Conservation (phyloP, 1,140 invertebrate genomes). For the Camponotus vicinus region DNA sequence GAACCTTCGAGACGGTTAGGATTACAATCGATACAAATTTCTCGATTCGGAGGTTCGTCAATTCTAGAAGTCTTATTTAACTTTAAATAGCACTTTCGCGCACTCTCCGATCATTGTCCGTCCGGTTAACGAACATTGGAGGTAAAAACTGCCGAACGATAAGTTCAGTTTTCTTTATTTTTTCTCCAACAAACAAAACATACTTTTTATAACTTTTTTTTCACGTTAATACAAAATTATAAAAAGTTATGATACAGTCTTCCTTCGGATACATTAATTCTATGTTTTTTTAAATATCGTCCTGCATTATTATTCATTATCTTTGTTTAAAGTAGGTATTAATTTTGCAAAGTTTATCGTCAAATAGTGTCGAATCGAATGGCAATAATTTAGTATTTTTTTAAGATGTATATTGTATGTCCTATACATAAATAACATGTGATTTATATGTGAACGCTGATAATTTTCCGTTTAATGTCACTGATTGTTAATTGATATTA, state of each 20-base stretch:
- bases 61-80: conserved; percentile 53
- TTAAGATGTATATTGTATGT: conserved; percentile 59
- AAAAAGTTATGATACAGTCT: conserved; percentile 75
- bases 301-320: conserved; percentile 53
- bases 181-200: conserved; percentile 35
- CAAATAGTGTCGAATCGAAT: conserved; percentile 21
- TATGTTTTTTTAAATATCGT: conserved; percentile 19
- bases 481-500: conserved; percentile 6
- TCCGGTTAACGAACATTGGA: conserved; percentile 18
- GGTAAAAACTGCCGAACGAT: neutral
- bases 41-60: conserved; percentile 67
- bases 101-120: conserved; percentile 21
- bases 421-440: conserved; percentile 72
- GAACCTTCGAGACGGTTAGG: conserved; percentile 58
- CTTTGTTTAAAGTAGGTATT: conserved; percentile 19
- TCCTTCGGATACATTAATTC: conserved; percentile 14
- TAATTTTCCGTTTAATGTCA: conserved; percentile 39
- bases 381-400: conserved; percentile 40
- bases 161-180: neutral
- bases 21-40: conserved; percentile 69
- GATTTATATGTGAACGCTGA: conserved; percentile 71
- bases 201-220: neutral
- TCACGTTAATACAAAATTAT: conserved; percentile 73
- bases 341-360: conserved; percentile 22
- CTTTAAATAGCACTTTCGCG: conserved; percentile 55